Conservation (phyloP, 1,140 invertebrate genomes). For the Cotesia typhae region DNA sequence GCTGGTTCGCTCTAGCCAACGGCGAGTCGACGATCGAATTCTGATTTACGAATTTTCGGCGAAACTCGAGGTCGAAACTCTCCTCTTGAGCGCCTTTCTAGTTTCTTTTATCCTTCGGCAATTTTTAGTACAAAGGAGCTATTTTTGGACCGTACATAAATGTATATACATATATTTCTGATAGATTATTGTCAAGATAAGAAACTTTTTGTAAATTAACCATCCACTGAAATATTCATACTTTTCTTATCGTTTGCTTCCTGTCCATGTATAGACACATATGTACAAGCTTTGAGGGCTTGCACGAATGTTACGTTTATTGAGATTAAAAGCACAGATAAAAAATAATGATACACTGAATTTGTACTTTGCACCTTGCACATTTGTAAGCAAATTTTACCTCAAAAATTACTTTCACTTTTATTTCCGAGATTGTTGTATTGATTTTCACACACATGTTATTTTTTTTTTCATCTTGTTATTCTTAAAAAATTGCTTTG, state of each 20-base stretch:
- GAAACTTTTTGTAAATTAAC: background rate
- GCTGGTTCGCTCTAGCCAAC: slow-evolving; percentile 19
- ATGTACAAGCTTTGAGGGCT: too few relatives aligned
- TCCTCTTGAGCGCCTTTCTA: slow-evolving; percentile 15
- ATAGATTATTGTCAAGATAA: slow-evolving; percentile 6
- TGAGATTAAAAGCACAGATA: too few relatives aligned
- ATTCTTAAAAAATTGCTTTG: slow-evolving; percentile 13
- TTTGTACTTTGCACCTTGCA: too few relatives aligned
- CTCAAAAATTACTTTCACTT: background rate
- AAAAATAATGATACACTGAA: too few relatives aligned
- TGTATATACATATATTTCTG: background rate
- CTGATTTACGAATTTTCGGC: slow-evolving; percentile 43
- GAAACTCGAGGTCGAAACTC: slow-evolving; percentile 31
- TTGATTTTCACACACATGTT: slow-evolving; percentile 2
- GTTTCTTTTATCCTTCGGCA: slow-evolving; percentile 13
- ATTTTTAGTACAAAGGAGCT: slow-evolving; percentile 27
- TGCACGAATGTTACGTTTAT: too few relatives aligned
- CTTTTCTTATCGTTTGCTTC: background rate
- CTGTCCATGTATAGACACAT: background rate
- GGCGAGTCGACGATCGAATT: slow-evolving; percentile 37
- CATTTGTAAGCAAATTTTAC: too few relatives aligned
- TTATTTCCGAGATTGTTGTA: background rate
- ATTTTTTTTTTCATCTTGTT: background rate
- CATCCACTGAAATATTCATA: background rate
- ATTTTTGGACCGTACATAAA: background rate